Base-by-base conservation (phyloP, 2,797 vertebrate species). In the Tapirus indicus region DNA sequence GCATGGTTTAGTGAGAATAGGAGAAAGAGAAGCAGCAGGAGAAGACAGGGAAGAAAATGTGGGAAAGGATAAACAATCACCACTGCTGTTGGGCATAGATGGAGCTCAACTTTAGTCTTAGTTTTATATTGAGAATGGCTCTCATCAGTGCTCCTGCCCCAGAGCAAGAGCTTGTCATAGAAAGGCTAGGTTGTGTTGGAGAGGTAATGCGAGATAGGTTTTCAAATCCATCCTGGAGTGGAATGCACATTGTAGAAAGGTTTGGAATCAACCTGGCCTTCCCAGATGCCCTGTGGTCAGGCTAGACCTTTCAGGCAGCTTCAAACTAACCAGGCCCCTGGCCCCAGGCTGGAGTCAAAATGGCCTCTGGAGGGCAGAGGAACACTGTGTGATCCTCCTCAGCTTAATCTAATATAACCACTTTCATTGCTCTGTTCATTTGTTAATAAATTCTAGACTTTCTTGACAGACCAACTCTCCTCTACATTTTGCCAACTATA, bases 311-410 rank as follows among this genome's bases (percentile, higher is more conserved):
- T 35, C 20, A 54, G 88, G 74, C 29, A 74, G 56, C 68, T 93
- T 92, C 64, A 78, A 56, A 54, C 54, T 83, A 90, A 71, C 38
- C 17, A 62, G 80, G 14, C 3, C 10, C 52, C 41, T 47, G 58
- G n/a, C 72, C 68, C 20, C 47, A 95, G 58, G 41, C 68, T 78
- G 72, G 56, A 77, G 60, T 93, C 52, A 56, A 21, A 90, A 88
- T 64, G 49, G 86, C 58, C 94, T 94, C 95, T 92, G 58, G 52
- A 74, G 69, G 93, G 91, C 87, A 83, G 74, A 94, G 90, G 85
- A 91, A 71, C 41, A 75, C 62, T 5, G 32, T 52, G 12, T 1
- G 56, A 64, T 72, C n/a, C 27, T 86, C 62, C 41, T 92, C 44
- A 71, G 7, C 14, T 79, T 44, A 75, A 13, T 18, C 18, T 58